Percentiles rank a stretch among this genome's conserved stretches.
These are phyloP conservation scores for Synanthedon formicaeformis DNA, from an alignment of 2,888 invertebrate species.

Conservation along the genomic window DNA sequence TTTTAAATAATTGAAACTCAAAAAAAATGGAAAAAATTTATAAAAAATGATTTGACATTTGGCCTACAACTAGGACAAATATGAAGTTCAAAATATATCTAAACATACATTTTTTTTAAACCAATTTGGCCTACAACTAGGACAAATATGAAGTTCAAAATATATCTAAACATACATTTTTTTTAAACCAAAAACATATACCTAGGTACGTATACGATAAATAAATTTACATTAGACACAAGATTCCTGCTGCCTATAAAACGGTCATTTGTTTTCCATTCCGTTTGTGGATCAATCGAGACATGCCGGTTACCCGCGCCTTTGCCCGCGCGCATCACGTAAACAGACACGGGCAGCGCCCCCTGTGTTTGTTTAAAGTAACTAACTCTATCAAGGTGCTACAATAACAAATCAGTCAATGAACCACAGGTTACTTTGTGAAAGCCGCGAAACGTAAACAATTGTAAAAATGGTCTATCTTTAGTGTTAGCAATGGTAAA, in stretches of 20 bases:
- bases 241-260: not conserved
- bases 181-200: too few species aligned
- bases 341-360: constrained; percentile 21
- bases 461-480: not conserved
- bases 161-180: too few species aligned
- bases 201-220: too few species aligned
- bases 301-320: constrained; percentile 2
- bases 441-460: constrained; percentile 40
- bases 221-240: too few species aligned
- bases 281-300: constrained; percentile 21
- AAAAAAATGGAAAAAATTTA: too few species aligned
- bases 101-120: too few species aligned
- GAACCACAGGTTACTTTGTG: constrained; percentile 55
- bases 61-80: too few species aligned
- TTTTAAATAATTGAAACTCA: too few species aligned
- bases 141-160: too few species aligned
- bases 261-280: constrained; percentile 3
- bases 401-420: constrained; percentile 55
- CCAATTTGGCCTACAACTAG: too few species aligned
- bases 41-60: too few species aligned
- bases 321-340: constrained; percentile 19
- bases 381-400: constrained; percentile 44
- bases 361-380: constrained; percentile 19
- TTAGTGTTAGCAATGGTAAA: not conserved
- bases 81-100: too few species aligned